Base-by-base conservation (phyloP, 2,888 invertebrate species). In the Ypsolopha sequella region DNA sequence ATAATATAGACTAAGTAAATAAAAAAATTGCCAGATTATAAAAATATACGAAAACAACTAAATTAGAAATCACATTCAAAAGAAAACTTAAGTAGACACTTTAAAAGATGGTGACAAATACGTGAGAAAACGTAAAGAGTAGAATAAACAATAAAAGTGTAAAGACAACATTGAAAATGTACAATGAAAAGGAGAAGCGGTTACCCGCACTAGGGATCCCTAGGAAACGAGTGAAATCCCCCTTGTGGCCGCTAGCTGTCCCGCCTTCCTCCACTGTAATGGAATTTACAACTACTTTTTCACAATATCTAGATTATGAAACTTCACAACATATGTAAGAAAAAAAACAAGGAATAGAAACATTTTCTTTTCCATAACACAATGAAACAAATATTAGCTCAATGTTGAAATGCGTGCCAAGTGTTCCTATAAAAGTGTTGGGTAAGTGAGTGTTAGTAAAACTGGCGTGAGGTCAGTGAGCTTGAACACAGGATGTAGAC, bases 191-290 rank as follows among this genome's bases (percentile, higher is more conserved):
- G 62, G 71, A 71, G 53, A 70, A 80, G 86, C 84, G 84, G 85
- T 86, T 86, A 86, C 86, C 86, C 87, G 87, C 81, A 65, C 85
- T 89, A 73, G 91, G 90, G 76, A 91, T 87, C 82, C 90, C 88
- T 87, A 91, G 90, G 86, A 91, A 91, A 82, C 91, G 90, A 85
- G 89, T 89, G 73, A 84, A 84, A 67, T 87, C 87, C 68, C 81
- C 80, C 76, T 80, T 86, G 69, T 78, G 74, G 68, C 79, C 82
- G 66, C 77, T 76, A 65, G 80, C 62, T 54, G 80, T 63, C 68
- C 82, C 70, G 73, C 76, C 73, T 68, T 88, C 88, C 57, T 88
- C 88, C 77, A 88, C 88, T 88, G 88, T 60, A 87, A 87, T 70
- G 59, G 59, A 64, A 51, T 14, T 41, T 24, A 14, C 33, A 34